phyloP scores from a whole-genome alignment of 1,140 invertebrate species.

The Euschistus heros region DNA sequence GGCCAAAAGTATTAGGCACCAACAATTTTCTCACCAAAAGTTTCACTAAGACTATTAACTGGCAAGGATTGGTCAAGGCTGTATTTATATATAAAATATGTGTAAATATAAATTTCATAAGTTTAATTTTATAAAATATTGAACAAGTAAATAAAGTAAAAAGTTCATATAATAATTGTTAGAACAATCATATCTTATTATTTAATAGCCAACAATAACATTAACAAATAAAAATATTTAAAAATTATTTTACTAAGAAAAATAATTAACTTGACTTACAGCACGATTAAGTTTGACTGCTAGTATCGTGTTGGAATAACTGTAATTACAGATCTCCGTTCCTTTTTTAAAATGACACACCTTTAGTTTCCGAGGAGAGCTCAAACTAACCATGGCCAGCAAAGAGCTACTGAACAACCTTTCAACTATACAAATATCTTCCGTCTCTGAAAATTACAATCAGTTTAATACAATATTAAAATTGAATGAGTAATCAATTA shows the following conservation, averaged over 20 bases:
- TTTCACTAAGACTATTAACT: too few species aligned
- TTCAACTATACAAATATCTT: constrained; percentile 90
- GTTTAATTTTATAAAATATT: too few species aligned
- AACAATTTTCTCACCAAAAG: too few species aligned
- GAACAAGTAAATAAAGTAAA: too few species aligned
- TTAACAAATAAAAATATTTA: neutral
- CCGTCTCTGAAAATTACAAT: constrained; percentile 44
- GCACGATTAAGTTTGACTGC: constrained; percentile 92
- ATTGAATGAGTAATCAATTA: too few species aligned
- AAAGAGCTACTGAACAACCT: constrained; percentile 92
- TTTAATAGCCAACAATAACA: too few species aligned
- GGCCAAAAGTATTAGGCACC: too few species aligned
- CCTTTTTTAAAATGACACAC: constrained; percentile 98
- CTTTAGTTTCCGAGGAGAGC: constrained; percentile 83
- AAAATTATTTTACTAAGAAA: neutral
- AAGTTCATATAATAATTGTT: too few species aligned
- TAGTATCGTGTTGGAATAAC: constrained; percentile 94
- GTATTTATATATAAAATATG: too few species aligned
- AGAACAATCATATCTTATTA: too few species aligned
- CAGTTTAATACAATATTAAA: constrained; percentile 3
- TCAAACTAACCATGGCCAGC: constrained; percentile 86
- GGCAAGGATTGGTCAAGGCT: too few species aligned
- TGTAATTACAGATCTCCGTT: constrained; percentile 97
- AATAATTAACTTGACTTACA: constrained; percentile 49
- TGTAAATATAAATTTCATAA: too few species aligned